phyloP scores from a whole-genome alignment of 2,113 vertebrate genomes.

The Leuciscus idus region DNA sequence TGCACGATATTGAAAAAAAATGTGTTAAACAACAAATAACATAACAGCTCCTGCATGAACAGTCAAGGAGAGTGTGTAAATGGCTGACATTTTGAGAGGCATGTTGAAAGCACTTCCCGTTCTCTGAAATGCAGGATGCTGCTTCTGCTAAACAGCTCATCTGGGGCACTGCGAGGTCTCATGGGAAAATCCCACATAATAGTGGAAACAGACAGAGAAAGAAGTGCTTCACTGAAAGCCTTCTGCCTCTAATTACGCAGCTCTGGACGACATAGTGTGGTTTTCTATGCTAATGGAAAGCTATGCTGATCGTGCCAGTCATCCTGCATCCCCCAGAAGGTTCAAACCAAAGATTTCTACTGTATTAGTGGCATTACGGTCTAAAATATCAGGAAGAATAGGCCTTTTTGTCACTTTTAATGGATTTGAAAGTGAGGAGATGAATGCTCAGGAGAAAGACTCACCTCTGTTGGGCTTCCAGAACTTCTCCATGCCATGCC shows the following conservation, averaged over 20 bases:
- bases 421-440: neutral
- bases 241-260: slow-evolving; percentile 52
- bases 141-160: slow-evolving; percentile 37
- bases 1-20: too few relatives aligned
- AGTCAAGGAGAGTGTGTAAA: neutral
- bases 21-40: too few relatives aligned
- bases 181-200: slow-evolving; percentile 34
- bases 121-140: slow-evolving; percentile 24
- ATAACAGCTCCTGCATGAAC: too few relatives aligned
- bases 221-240: slow-evolving; percentile 27
- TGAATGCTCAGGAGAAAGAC: slow-evolving; percentile 33
- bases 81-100: neutral
- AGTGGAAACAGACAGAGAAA: slow-evolving; percentile 10
- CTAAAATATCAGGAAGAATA: neutral
- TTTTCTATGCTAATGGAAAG: slow-evolving; percentile 34
- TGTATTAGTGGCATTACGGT: neutral
- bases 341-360: slow-evolving; percentile 1
- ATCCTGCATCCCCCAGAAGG: neutral
- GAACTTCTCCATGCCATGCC: slow-evolving; percentile 99
- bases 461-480: slow-evolving; percentile 96
- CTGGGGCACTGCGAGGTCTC: slow-evolving; percentile 26
- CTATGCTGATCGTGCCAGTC: neutral
- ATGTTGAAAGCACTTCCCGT: slow-evolving; percentile 18
- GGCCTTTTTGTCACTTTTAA: neutral
- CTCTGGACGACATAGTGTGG: slow-evolving; percentile 23